Evolutionary conservation across 2,888 invertebrate genomes (phyloP).

Genomic region (Malthinus seriepunctatus): DNA sequence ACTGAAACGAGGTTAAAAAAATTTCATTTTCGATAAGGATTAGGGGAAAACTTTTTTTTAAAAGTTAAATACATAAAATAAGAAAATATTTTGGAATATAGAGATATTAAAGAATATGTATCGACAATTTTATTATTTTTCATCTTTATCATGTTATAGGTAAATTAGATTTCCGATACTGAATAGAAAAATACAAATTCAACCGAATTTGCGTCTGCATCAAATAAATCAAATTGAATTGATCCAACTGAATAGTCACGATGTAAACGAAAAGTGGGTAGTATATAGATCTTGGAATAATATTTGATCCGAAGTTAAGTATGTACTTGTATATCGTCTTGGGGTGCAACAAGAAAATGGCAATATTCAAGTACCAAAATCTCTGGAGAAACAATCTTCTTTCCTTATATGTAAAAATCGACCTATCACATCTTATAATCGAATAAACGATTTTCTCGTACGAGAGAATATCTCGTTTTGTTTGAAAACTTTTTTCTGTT

Average conservation of each 20-base stretch:
- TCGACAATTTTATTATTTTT: conserved; percentile 22
- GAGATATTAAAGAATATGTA: not conserved
- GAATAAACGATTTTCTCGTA: conserved; percentile 34
- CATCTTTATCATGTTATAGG: conserved; percentile 28
- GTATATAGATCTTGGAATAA: conserved; percentile 19
- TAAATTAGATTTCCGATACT: conserved; percentile 27
- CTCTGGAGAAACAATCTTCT: not conserved
- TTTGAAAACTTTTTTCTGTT: conserved; percentile 46
- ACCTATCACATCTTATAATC: conserved; percentile 19
- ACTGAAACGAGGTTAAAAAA: too few species aligned
- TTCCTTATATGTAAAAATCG: not conserved
- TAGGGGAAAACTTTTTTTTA: too few species aligned
- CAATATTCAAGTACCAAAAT: not conserved
- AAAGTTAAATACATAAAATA: not conserved
- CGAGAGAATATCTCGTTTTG: conserved; percentile 43
- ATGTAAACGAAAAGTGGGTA: conserved; percentile 21
- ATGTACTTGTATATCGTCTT: conserved; percentile 16
- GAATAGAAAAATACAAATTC: conserved; percentile 28
- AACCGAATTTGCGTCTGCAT: conserved; percentile 29
- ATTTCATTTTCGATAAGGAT: too few species aligned
- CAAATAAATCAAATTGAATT: conserved; percentile 31
- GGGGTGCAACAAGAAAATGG: not conserved
- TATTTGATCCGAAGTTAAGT: conserved; percentile 22
- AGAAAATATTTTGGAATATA: not conserved
- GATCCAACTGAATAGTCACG: conserved; percentile 29